Percentiles rank a stretch among this genome's conserved stretches.
These are phyloP conservation scores for Axis porcinus DNA, from an alignment of 2,113 vertebrate species.

Conservation along the genomic window DNA sequence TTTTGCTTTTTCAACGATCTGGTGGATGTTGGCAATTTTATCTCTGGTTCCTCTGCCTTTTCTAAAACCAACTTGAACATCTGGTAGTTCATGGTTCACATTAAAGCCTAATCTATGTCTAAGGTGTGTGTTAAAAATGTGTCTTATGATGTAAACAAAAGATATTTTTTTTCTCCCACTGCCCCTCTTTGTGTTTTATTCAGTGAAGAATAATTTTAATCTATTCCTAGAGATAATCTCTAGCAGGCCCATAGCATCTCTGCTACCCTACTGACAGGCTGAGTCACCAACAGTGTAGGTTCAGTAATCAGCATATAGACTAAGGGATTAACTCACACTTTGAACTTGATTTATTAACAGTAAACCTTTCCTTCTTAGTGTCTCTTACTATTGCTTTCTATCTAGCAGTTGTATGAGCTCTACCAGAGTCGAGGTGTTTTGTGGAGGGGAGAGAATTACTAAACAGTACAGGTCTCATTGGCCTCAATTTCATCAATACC, in stretches of 20 bases:
- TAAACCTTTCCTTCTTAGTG: not conserved
- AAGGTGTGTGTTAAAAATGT: not conserved
- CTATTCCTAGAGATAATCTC: not conserved
- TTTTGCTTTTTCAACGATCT: fast-evolving
- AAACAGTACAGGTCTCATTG: not conserved
- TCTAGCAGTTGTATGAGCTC: not conserved
- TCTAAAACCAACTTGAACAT: not conserved
- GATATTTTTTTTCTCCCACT: not conserved
- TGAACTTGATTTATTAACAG: not conserved
- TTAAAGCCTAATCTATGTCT: not conserved
- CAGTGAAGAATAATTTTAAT: not conserved
- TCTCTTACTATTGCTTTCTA: not conserved
- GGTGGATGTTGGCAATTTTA: not conserved
- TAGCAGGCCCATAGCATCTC: not conserved
- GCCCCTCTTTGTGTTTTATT: not conserved
- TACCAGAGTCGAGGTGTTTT: not conserved
- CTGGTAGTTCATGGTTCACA: not conserved
- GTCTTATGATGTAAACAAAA: not conserved
- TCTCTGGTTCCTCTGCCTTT: not conserved
- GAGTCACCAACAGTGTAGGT: not conserved
- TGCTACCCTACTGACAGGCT: not conserved
- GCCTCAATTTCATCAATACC: not conserved
- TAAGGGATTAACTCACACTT: not conserved
- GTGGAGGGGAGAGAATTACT: not conserved
- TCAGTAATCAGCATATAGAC: not conserved